phyloP scores from a whole-genome alignment of 2,888 invertebrate species.

The Lepidochitona cinerea region DNA sequence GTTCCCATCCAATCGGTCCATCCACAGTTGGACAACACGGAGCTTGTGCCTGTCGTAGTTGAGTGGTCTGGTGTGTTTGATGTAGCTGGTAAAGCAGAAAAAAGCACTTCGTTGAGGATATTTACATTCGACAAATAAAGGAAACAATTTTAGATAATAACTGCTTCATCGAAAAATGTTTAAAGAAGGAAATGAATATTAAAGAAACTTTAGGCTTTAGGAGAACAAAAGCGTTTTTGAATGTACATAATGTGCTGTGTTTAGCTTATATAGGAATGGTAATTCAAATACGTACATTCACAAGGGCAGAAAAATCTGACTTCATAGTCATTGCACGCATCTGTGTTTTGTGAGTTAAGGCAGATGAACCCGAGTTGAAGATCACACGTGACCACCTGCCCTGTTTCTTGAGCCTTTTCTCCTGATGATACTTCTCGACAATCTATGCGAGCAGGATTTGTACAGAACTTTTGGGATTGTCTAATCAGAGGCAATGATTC shows the following conservation, averaged over 20 bases:
- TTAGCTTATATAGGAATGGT: too few relatives aligned
- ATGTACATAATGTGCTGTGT: too few relatives aligned
- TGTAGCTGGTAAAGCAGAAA: conserved; percentile 25
- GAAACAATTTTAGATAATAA: too few relatives aligned
- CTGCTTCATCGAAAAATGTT: too few relatives aligned
- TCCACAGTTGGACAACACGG: conserved; percentile 73
- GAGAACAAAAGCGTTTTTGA: too few relatives aligned
- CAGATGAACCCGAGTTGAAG: conserved; percentile 82
- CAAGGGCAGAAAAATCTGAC: conserved; percentile 72
- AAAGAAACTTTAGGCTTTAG: too few relatives aligned
- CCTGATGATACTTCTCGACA: conserved; percentile 25
- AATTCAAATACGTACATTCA: too few relatives aligned
- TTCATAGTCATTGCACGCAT: conserved; percentile 46
- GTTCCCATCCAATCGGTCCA: conserved; percentile 87
- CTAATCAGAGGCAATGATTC: conserved; percentile 35
- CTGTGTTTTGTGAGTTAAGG: conserved; percentile 48
- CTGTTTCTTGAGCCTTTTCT: conserved; percentile 19
- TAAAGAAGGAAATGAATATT: too few relatives aligned
- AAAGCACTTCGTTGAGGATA: too few relatives aligned
- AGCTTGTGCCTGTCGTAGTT: conserved; percentile 24
- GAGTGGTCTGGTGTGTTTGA: conserved; percentile 7
- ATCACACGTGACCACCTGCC: conserved; percentile 35
- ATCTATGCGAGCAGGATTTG: conserved; percentile 27
- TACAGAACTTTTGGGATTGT: conserved; percentile 34
- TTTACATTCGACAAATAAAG: too few relatives aligned